Base-by-base conservation (phyloP, 2,888 invertebrate species). In the Agrotis segetum region DNA sequence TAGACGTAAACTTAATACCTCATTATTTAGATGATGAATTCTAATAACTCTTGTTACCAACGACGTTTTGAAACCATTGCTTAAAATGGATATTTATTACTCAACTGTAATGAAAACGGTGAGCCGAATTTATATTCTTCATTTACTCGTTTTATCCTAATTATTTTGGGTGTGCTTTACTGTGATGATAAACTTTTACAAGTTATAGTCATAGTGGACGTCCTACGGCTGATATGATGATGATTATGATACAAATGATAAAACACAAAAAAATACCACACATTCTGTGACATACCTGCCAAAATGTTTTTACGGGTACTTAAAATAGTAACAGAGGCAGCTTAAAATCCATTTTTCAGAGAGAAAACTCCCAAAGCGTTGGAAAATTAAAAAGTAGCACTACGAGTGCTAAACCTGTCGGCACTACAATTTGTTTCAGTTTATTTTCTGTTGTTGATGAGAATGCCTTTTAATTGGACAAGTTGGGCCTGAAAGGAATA, bases 31-130 rank as follows among this genome's bases (percentile, higher is more conserved):
- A 77, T 40, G 46, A 72, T 50, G 56, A 46, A 78, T 52, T 50
- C 46, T 58, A 70, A 40, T 50, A 50, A 58, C 24, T 17, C 9
- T 21, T 34, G 44, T 21, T 16, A 44, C 40, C 11, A 29, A 56
- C 11, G 11, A 21, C 44, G 14, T 44, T 50, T 70, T 47, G 46
- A 58, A 52, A 47, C 55, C 13, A 13, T 58, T 58, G 58, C 13
- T 50, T 69, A 50, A 77, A 72, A 58, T 40, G n/a, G 40, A 72
- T 59, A 79, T 73, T 72, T 59, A 72, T 73, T 44, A 61, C 49
- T 24, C 24, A 61, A 46, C 49, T 44, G 55, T 73, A 61, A 79
- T 79, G 62, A 74, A 50, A 73, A 61, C 49, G 19, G 7, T 46
- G 7, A 50, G 2, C 17, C 4, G 19, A 72, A 78, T 78, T 72